Percentiles rank a stretch among this genome's conserved stretches.
Conservation (phyloP, 2,797 vertebrate species). For the Xiphorhynchus erythropygius region DNA sequence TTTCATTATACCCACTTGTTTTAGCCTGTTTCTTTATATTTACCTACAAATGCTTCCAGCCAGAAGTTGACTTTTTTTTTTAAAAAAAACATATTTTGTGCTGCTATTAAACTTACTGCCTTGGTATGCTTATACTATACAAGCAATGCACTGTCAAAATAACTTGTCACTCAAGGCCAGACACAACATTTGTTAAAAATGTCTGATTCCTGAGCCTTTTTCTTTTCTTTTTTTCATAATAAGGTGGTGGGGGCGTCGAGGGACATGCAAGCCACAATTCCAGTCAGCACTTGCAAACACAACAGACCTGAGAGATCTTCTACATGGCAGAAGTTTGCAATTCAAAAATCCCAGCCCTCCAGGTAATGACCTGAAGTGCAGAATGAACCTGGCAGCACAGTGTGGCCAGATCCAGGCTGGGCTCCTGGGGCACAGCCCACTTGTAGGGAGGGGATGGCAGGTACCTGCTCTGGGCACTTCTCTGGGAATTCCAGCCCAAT, state of each 20-base stretch:
- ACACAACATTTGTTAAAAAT: not conserved
- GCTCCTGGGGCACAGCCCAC: not conserved
- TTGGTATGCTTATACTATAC: not conserved
- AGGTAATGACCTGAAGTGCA: not conserved
- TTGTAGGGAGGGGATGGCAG: conserved; percentile 27
- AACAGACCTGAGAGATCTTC: not conserved
- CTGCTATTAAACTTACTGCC: not conserved
- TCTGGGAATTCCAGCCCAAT: not conserved
- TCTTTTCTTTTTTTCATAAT: not conserved
- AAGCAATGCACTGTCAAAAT: not conserved
- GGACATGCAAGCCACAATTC: not conserved
- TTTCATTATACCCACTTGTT: not conserved
- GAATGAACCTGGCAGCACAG: not conserved
- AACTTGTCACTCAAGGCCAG: not conserved
- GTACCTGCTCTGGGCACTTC: conserved; percentile 27
- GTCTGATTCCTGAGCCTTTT: not conserved
- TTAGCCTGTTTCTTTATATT: not conserved
- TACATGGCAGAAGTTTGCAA: not conserved
- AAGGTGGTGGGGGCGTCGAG: not conserved
- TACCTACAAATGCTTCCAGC: not conserved
- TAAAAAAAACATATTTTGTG: not conserved
- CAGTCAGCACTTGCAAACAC: not conserved
- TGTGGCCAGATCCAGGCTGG: not conserved
- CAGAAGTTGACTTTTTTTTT: not conserved
- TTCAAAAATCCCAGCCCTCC: not conserved